A percentile compares a stretch with the other conserved stretches of the same genome.
Evolutionary conservation across 2,797 vertebrate species (phyloP).

Genomic region (Pampus argenteus): DNA sequence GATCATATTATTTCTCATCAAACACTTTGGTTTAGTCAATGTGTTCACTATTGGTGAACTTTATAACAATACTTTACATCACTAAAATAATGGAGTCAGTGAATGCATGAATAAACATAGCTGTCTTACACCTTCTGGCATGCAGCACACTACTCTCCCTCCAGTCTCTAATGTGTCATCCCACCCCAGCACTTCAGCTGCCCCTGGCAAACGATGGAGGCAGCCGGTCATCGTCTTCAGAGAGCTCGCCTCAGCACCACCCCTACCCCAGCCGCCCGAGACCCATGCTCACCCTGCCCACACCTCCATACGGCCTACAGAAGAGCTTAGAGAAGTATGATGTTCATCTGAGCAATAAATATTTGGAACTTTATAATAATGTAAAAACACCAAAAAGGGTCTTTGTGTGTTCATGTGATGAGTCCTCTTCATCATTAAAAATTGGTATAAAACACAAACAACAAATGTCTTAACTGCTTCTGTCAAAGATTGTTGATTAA

Average conservation of each 20-base stretch:
- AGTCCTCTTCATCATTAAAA: background rate
- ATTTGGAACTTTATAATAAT: background rate
- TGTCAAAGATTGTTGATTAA: background rate
- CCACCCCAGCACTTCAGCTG: conserved; percentile 89
- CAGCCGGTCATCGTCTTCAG: conserved; percentile 90
- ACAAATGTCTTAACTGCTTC: background rate
- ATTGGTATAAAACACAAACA: background rate
- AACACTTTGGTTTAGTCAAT: background rate
- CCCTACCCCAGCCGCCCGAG: conserved; percentile 87
- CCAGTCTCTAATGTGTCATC: conserved; percentile 38
- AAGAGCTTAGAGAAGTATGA: conserved; percentile 94
- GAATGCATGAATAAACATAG: conserved; percentile 35
- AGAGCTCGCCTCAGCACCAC: conserved; percentile 92
- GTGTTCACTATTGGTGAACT: conserved; percentile 1
- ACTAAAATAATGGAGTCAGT: conserved; percentile 7
- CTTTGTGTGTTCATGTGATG: background rate
- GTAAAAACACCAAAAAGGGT: background rate
- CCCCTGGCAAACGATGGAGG: conserved; percentile 93
- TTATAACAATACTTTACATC: conserved; percentile 11
- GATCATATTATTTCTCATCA: background rate
- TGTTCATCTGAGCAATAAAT: background rate
- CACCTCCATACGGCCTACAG: conserved; percentile 87
- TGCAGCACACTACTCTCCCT: conserved; percentile 22
- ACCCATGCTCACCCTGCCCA: conserved; percentile 90
- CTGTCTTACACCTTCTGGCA: conserved; percentile 30